Evolutionary conservation across 37 sponge, comb jelly and placozoan species (phyloP), one percentile per base, ranked within the genome.

Genomic region (Chondrosia reniformis): DNA sequence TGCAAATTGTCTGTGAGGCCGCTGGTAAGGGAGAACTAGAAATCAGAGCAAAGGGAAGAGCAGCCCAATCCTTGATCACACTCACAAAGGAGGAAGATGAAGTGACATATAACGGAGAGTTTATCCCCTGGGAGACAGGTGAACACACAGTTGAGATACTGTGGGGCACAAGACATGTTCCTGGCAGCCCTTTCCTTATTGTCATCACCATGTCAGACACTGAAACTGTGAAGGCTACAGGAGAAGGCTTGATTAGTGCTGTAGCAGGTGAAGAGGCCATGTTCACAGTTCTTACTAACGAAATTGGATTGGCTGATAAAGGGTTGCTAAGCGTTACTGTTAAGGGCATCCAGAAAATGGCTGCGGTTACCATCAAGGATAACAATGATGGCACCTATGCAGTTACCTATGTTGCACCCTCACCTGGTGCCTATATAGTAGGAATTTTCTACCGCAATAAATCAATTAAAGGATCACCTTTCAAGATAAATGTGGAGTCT

Each of bases 171-270:
- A 45, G 39, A 0, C 67, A 63, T 63, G 55, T 34, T 39, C 80
- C 80, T 30, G 80, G 80, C 1, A 66, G 80, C 66, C 80, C 80
- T 3, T 65, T 79, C 46, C 28, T 27, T 19, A 25, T 79, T 0
- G 33, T 90, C 19, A 0, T 83, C 3, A 67, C 64, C 58, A 73
- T 90, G 28, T 82, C 91, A 43, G 80, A 85, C 57, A 8, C 77
- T 0, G 59, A 78, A 0, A 40, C 45, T 3, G 83, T 46, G 67
- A 63, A 66, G 6, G 77, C 77, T 1, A 17, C 37, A 33, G 77
- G 77, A 77, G 43, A 55, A 33, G 77, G 77, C 17, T 62, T 77
- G 38, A 52, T 37, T 21, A 22, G 58, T 13, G 77, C 77, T 34
- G 77, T 77, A 56, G 58, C 77, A 24, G 59, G 77, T 21, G 56